A percentile compares a stretch with the other conserved stretches of the same genome.
phyloP scores from a whole-genome alignment of 2,797 vertebrate genomes.

The Paramormyrops hopkinsi region DNA sequence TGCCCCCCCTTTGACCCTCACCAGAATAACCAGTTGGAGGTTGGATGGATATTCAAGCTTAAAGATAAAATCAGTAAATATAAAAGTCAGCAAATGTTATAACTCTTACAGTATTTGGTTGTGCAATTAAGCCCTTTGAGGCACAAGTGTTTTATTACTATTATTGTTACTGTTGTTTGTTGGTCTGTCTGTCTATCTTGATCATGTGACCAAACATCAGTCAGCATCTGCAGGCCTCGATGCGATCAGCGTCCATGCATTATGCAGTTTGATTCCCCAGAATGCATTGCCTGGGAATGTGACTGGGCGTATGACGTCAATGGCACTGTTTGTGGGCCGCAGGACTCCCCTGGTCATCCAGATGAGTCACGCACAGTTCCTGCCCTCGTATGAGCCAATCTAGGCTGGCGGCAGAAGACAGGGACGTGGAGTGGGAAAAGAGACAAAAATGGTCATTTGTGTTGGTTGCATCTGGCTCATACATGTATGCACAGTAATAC shows the following conservation, averaged over 20 bases:
- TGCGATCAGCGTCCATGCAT: background rate
- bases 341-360: background rate
- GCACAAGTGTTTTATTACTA: background rate
- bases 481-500: background rate
- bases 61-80: background rate
- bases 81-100: background rate
- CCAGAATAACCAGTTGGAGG: background rate
- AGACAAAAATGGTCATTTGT: constrained; percentile 50
- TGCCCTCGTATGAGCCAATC: constrained; percentile 52
- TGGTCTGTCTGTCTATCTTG: background rate
- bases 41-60: background rate
- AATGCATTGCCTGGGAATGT: too few relatives aligned
- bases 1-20: background rate
- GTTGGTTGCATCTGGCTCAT: constrained; percentile 34
- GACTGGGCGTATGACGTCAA: background rate
- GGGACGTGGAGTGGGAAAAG: constrained; percentile 26
- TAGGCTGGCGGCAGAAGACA: constrained; percentile 41
- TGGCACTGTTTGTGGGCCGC: background rate
- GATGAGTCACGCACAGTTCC: constrained; percentile 48
- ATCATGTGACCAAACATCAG: background rate
- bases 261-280: background rate
- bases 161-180: background rate
- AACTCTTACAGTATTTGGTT: background rate
- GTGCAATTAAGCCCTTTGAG: background rate
- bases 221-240: background rate